Base-by-base conservation (phyloP, 1,140 invertebrate genomes). In the Drosophila sp. region DNA sequence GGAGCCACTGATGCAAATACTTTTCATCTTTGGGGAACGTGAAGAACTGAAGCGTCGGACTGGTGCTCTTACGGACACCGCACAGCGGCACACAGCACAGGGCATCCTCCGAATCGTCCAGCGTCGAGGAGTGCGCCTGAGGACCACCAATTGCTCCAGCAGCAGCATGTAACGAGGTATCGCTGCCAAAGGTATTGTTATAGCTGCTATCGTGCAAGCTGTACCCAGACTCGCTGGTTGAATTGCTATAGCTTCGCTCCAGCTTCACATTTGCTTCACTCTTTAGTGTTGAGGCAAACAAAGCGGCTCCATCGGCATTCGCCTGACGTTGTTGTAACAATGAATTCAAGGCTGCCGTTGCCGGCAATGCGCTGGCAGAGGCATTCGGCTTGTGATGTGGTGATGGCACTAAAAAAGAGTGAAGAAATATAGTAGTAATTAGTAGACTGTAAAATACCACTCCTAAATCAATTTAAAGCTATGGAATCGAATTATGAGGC, bases 21-120 rank as follows among this genome's bases (percentile, higher is more conserved):
- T 91, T 91, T 6, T 91, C 90, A 46, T 91, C 90, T 50, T 90
- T 84, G 13, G 90, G 90, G 21, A 91, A 91, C 45, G 79, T 84
- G 32, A 91, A 91, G 41, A 91, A 91, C 63, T 91, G 90, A 13
- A 91, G 53, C 5, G 89, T 89, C 0, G 90, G 90, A 18, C 90
- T 90, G 5, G 90, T 86, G 61, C 87, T 89, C 21, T 91, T 91
- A 0, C 82, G 78, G 29, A 91, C 86, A 0, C 90, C 90, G 21
- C 90, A 91, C 53, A 90, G 38, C 0, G 90, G 90, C 34, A 91
- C 90, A 71, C 90, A 91, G 46, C 90, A 91, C 7, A 90, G 29
- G 0, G 90, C 83, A 58, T 90, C 90, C 27, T 90, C 90, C 16
- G 83, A 89, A 25, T 89, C 83, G 41, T 89, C 83, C 34, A 89